phyloP scores from a whole-genome alignment of 2,888 invertebrate species.

The Coelopa pilipes region DNA sequence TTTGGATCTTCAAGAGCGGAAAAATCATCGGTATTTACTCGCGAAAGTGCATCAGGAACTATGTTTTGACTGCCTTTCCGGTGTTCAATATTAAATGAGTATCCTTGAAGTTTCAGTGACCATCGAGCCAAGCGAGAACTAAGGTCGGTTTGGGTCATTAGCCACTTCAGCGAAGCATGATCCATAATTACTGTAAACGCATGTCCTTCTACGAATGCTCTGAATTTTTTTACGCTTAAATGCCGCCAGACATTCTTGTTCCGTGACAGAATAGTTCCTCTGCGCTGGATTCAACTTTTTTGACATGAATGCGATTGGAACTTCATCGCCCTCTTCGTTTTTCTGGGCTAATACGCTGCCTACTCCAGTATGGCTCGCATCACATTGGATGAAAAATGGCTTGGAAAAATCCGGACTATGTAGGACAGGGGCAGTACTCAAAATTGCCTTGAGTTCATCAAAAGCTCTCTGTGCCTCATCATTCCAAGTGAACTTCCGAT shows the following conservation, averaged over 20 bases:
- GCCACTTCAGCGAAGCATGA: too few relatives aligned
- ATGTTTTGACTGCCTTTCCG: constrained; percentile 23
- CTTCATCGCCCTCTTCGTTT: not conserved
- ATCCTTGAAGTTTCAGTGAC: constrained; percentile 16
- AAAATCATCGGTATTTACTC: constrained; percentile 11
- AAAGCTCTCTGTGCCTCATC: constrained; percentile 32
- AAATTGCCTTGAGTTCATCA: constrained; percentile 27
- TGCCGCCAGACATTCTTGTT: constrained; percentile 5
- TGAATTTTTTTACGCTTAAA: not conserved
- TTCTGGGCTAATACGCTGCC: not conserved
- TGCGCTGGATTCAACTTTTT: constrained; percentile 4
- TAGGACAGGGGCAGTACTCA: too few relatives aligned
- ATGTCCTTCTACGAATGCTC: not conserved
- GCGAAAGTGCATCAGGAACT: too few relatives aligned
- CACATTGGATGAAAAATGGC: constrained; percentile 27
- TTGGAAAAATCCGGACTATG: constrained; percentile 39
- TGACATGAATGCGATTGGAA: constrained; percentile 7
- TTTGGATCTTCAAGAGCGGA: constrained; percentile 2
- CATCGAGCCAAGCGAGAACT: constrained; percentile 15
- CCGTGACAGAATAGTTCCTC: not conserved
- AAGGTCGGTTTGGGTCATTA: too few relatives aligned
- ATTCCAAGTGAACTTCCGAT: constrained; percentile 24
- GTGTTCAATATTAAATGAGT: constrained; percentile 27
- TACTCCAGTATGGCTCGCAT: not conserved
- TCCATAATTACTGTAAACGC: not conserved